phyloP scores from a whole-genome alignment of 2,888 invertebrate genomes.

The Leucoma salicis region DNA sequence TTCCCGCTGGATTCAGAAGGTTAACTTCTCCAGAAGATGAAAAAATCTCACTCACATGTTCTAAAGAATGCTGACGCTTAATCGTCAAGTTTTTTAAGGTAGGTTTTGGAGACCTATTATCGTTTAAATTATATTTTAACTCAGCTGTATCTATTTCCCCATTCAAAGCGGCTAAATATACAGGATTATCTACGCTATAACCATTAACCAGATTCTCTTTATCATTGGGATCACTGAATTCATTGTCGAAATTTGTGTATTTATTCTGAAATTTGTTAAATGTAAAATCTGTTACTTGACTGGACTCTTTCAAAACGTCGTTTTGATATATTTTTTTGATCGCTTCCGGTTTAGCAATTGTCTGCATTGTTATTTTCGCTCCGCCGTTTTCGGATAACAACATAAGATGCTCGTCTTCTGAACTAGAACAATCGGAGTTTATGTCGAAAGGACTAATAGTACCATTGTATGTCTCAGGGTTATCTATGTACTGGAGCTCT shows the following conservation, averaged over 20 bases:
- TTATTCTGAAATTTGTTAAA: constrained; percentile 69
- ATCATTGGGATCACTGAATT: constrained; percentile 72
- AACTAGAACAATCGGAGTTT: constrained; percentile 72
- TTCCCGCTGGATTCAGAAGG: constrained; percentile 87
- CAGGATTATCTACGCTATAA: constrained; percentile 69
- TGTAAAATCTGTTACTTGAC: constrained; percentile 57
- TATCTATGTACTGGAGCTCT: constrained; percentile 67
- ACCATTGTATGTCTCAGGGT: constrained; percentile 52
- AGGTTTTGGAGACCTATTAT: constrained; percentile 52
- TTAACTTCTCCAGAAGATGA: constrained; percentile 85
- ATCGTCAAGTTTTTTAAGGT: constrained; percentile 56
- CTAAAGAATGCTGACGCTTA: constrained; percentile 86
- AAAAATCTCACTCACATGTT: constrained; percentile 89
- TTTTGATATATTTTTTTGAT: constrained; percentile 55
- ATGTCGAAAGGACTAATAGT: constrained; percentile 57
- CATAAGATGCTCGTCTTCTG: constrained; percentile 76
- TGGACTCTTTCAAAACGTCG: constrained; percentile 68
- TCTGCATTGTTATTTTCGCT: constrained; percentile 74
- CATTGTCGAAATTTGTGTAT: constrained; percentile 74
- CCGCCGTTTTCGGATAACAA: constrained; percentile 72
- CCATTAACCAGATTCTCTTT: constrained; percentile 66
- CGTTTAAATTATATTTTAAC: constrained; percentile 50
- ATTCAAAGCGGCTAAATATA: constrained; percentile 68
- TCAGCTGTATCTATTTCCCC: constrained; percentile 61
- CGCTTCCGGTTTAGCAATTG: constrained; percentile 44